Base-by-base conservation (phyloP, 2,113 vertebrate species). In the Struthio camelus region DNA sequence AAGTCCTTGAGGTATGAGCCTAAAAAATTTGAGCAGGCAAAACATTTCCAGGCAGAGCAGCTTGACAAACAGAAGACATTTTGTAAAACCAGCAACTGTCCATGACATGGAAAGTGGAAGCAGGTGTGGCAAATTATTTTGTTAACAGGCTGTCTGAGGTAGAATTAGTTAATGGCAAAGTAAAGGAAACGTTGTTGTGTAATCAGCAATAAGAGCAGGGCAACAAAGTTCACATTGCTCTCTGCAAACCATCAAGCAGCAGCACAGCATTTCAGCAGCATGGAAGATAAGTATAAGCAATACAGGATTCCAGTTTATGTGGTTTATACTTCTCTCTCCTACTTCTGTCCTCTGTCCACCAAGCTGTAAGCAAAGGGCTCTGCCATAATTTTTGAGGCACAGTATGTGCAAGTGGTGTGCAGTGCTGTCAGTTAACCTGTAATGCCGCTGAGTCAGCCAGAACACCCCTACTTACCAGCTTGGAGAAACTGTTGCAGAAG, bases 71-170 rank as follows among this genome's bases (percentile, higher is more conserved):
- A 97, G 94, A 87, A 97, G 98, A 96, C 50, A 91, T 97, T 97
- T 96, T 96, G 98, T 98, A 97, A 96, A 96, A 78, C 82, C 90
- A 93, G 87, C 95, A 84, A 95, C 95, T 96, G 92, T 59, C 36
- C 90, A 12, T 84, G 80, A 97, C 98, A 96, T 30, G 73, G 97
- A 97, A 98, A 98, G 97, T 98, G 97, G 98, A 98, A 98, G 97
- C 98, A 98, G 97, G 95, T 98, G 97, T 85, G 27, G 96, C 85
- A 97, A 97, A 96, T 97, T 96, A 93, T 95, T 95, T 97, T 51
- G 62, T 97, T 90, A 96, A 95, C 97, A 97, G 96, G 92, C 96
- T 88, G 48, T 50, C 75, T 76, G 87, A 80, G 79, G 81, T 46
- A 91, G 94, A 97, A 97, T 92, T 85, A 93, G 84, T 69, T 97